Evolutionary conservation across 35 echinoderm and acorn worm species (phyloP).

Genomic region (Ophioderma brevispina): DNA sequence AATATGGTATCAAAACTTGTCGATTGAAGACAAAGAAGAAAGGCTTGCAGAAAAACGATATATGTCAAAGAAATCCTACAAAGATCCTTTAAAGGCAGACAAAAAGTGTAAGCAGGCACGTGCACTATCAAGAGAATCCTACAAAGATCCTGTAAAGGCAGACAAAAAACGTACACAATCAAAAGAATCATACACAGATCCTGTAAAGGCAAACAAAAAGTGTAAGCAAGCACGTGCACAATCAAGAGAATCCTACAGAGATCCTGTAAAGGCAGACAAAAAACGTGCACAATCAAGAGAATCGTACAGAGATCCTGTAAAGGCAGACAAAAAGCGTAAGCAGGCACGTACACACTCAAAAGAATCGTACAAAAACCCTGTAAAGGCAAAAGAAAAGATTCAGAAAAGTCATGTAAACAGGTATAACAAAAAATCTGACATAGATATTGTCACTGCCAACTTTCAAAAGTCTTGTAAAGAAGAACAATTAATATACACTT

Average conservation of each 20-base stretch:
- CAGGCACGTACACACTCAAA: background rate
- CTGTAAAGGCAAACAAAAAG: background rate
- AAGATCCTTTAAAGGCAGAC: background rate
- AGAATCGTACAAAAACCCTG: background rate
- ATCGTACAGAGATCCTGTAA: background rate
- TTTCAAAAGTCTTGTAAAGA: background rate
- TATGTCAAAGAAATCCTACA: background rate
- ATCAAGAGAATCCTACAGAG: background rate
- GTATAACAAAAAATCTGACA: background rate
- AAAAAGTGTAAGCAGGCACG: background rate
- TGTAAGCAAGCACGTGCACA: background rate
- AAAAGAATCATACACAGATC: background rate
- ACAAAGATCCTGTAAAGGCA: conserved; percentile 14
- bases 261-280: background rate
- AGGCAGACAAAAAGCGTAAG: background rate
- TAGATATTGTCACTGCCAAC: background rate
- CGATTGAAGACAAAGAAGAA: background rate
- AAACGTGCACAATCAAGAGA: background rate
- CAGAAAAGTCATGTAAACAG: background rate
- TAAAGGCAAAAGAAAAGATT: background rate
- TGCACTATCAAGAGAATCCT: background rate
- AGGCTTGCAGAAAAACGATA: background rate
- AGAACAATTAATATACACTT: background rate
- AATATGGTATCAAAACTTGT: background rate
- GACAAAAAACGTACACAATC: background rate